Base-by-base conservation (phyloP, 2,113 vertebrate genomes). In the Neomonachus schauinslandi region DNA sequence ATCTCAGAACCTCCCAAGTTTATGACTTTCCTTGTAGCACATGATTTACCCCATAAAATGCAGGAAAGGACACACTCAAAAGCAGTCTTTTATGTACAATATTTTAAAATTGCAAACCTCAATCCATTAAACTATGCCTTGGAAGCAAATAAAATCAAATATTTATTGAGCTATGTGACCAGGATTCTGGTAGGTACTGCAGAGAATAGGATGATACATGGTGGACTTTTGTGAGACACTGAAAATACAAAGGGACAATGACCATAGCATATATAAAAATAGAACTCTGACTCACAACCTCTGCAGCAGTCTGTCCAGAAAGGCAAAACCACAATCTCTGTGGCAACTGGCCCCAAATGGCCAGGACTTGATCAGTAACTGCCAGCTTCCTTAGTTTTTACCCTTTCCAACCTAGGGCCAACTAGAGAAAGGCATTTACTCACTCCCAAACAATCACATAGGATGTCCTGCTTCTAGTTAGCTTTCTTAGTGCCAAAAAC, bases 131-230 rank as follows among this genome's bases (percentile, higher is more conserved):
- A 67, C 24, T 18, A 81, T 24, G 31, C 83, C 51, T 95, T 61
- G 93, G 31, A 96, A 77, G 5, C 53, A 97, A 84, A 89, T 83
- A 24, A 74, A 93, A 77, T 94, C 39, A 96, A 33, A 51, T 67
- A 81, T 49, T 93, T 96, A 57, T 77, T 24, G 67, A 89, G 26
- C 9, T 26, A 51, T 36, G 63, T 91, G 57, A 2, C 28, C 63
- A 88, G 55, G 1, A 94, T 77, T 76, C 31, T 67, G 53, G 18
- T 71, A 83, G 33, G 13, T 83, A 59, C 24, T 74, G 1, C 13
- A 93, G 57, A 65, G 46, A 79, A 33, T 79, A 94, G 39, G 59
- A 80, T 80, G 31, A 26, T 15, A 85, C 7, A 19, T 0, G 65
- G 24, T 46, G 33, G 4, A 69, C 4, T 82, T 59, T 80, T 79